Evolutionary conservation across 2,888 invertebrate genomes (phyloP).

Genomic region (Cosmia trapezina): DNA sequence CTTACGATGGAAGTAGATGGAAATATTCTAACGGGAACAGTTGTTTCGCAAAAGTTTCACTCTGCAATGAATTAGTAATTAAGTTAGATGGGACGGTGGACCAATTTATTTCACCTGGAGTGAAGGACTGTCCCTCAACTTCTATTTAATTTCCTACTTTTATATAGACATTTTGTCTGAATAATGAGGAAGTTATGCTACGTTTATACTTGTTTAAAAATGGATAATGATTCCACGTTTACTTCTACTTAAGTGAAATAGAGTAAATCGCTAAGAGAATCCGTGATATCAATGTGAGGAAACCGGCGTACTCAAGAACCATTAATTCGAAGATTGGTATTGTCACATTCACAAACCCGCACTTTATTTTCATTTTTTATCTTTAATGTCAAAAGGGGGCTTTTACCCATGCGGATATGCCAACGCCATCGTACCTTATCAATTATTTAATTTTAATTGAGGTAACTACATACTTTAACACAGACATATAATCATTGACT

Average conservation of each 20-base stretch:
- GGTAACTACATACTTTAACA: not conserved
- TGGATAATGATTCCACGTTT: not conserved
- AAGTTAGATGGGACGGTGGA: constrained; percentile 66
- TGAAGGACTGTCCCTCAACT: constrained; percentile 53
- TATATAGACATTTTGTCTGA: constrained; percentile 35
- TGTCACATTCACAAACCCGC: not conserved
- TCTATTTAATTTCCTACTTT: constrained; percentile 41
- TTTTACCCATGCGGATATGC: not conserved
- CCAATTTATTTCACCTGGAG: constrained; percentile 66
- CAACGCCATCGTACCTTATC: not conserved
- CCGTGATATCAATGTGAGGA: not conserved
- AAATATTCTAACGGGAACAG: constrained; percentile 70
- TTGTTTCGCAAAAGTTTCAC: constrained; percentile 77
- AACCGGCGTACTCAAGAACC: not conserved
- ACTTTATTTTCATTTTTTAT: not conserved
- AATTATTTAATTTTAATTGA: too few relatives aligned
- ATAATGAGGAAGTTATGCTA: constrained; percentile 17
- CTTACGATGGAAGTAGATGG: constrained; percentile 57
- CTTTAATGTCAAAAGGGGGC: not conserved
- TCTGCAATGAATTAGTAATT: constrained; percentile 81
- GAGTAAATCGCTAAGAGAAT: not conserved
- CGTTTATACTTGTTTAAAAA: constrained; percentile 21
- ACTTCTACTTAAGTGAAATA: not conserved
- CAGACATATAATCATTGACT: not conserved
- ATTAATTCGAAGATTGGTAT: not conserved